Conservation (phyloP, 1,140 invertebrate genomes). For the Drosophila watanabei region DNA sequence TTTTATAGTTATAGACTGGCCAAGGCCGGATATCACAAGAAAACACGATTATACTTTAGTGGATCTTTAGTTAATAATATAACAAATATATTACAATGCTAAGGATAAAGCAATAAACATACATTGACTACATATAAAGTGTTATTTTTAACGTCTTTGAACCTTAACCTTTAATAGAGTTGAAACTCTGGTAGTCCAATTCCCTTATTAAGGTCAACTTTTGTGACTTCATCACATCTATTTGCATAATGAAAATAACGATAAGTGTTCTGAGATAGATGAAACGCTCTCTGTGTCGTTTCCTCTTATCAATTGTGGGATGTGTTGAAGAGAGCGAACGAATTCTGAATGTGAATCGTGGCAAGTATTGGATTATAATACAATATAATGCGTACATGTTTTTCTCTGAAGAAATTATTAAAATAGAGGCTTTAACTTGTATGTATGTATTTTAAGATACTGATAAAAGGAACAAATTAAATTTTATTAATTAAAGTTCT, state of each 20-base stretch:
- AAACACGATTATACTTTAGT: neutral
- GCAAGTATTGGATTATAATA: neutral
- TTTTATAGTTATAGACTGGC: neutral
- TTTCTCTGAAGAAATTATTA: no score
- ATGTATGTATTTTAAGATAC: neutral
- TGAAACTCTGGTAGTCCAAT: neutral
- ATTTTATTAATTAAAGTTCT: no score
- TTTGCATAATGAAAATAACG: slow-evolving; percentile 15
- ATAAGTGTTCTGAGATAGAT: slow-evolving; percentile 7
- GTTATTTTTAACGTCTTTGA: neutral
- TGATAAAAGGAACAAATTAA: neutral
- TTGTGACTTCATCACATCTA: slow-evolving; percentile 11
- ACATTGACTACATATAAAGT: neutral
- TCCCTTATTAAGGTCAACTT: slow-evolving; percentile 33
- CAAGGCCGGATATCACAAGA: neutral
- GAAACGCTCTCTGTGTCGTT: neutral
- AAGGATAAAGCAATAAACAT: neutral
- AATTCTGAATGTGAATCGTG: slow-evolving; percentile 8
- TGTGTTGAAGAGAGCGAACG: slow-evolving; percentile 7
- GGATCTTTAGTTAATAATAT: neutral
- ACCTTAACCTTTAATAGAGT: neutral
- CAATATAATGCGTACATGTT: no score
- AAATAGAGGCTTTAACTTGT: neutral
- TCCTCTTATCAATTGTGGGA: slow-evolving; percentile 40
- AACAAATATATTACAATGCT: neutral